These are phyloP conservation scores for Petrocephalus schoutedeni DNA, from an alignment of 2,797 vertebrate species.

Conservation along the genomic window DNA sequence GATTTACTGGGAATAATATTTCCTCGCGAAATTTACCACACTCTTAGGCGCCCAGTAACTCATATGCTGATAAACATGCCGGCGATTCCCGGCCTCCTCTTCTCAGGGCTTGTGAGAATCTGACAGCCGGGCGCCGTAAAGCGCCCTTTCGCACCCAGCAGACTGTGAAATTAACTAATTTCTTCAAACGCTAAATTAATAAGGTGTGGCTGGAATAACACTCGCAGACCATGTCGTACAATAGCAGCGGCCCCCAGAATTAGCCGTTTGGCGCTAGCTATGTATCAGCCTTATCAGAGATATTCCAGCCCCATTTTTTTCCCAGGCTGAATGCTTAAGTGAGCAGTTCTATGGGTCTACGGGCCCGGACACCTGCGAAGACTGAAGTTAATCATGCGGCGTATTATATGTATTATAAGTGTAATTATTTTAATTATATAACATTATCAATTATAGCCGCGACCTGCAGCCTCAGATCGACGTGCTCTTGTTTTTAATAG, in stretches of 20 bases:
- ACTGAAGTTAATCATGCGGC: constrained; percentile 34
- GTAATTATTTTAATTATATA: constrained; percentile 22
- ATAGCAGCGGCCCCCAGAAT: not conserved
- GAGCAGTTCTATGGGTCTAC: not conserved
- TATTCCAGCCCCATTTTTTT: not conserved
- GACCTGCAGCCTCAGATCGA: constrained; percentile 32
- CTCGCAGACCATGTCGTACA: not conserved
- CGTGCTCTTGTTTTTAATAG: constrained; percentile 54
- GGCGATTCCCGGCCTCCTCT: constrained; percentile 44
- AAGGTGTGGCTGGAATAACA: constrained; percentile 10
- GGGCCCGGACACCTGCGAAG: constrained; percentile 26
- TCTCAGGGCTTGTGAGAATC: constrained; percentile 44
- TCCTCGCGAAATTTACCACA: constrained; percentile 62
- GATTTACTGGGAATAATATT: constrained; percentile 69
- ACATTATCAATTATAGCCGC: constrained; percentile 8
- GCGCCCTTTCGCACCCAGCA: constrained; percentile 50
- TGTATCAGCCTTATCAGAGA: constrained; percentile 4
- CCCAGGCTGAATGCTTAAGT: constrained; percentile 27
- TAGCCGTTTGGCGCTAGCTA: not conserved
- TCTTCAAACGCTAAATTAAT: constrained; percentile 23
- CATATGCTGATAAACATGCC: constrained; percentile 49
- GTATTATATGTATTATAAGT: constrained; percentile 9
- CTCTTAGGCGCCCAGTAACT: constrained; percentile 70
- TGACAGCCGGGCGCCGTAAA: constrained; percentile 50
- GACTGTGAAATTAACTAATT: constrained; percentile 31